Conservation (phyloP, 2,888 invertebrate genomes). For the Macrosiphum euphorbiae region DNA sequence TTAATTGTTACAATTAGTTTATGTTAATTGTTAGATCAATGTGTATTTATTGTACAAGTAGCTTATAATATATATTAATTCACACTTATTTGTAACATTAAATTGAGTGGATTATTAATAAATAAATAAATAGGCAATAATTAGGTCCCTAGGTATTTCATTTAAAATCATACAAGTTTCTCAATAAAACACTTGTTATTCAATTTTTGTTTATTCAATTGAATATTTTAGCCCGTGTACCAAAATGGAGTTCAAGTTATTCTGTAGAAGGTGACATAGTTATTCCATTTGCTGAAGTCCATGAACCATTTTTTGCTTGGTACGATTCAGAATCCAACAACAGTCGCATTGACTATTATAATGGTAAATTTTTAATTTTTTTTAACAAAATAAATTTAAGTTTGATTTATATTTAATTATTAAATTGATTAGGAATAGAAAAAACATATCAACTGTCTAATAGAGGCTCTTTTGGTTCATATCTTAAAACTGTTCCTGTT, state of each 20-base stretch:
- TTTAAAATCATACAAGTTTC: not conserved
- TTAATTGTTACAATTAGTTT: not conserved
- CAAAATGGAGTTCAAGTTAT: constrained; percentile 81
- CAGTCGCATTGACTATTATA: constrained; percentile 95
- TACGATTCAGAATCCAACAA: constrained; percentile 81
- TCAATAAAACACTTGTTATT: not conserved
- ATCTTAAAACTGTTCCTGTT: constrained; percentile 87
- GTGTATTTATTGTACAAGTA: not conserved
- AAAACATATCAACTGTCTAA: constrained; percentile 86
- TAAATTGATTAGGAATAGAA: constrained; percentile 78
- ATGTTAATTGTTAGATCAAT: not conserved
- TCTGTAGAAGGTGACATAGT: constrained; percentile 83
- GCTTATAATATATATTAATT: not conserved
- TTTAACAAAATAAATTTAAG: not conserved
- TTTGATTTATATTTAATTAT: not conserved
- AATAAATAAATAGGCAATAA: not conserved
- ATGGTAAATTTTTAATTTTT: constrained; percentile 72
- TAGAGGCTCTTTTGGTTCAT: constrained; percentile 78
- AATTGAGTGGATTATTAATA: not conserved
- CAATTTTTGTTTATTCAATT: not conserved
- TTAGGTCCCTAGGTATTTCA: not conserved
- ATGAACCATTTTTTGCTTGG: constrained; percentile 92
- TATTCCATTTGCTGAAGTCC: constrained; percentile 94
- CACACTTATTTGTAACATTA: too few relatives aligned
- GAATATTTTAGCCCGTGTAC: constrained; percentile 68